Percentiles rank a stretch among this genome's conserved stretches.
Evolutionary conservation across 2,888 invertebrate species (phyloP).

Genomic region (Eustalomyia histrio): DNA sequence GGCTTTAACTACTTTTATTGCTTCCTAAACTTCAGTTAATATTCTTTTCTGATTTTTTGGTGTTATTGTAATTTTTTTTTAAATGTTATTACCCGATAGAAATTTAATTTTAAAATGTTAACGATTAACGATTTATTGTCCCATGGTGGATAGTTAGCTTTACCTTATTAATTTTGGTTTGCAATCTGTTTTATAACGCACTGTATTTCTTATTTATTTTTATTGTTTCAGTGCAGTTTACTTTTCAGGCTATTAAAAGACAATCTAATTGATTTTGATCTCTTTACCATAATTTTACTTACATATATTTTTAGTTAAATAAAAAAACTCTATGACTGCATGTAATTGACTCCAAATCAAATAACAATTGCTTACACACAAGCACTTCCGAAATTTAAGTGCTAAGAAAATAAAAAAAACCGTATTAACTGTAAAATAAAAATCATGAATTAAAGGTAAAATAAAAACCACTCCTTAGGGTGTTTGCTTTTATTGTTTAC

Average conservation of each 20-base stretch:
- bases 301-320: conserved; percentile 8
- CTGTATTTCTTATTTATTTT: conserved; percentile 14
- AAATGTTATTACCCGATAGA: too few relatives aligned
- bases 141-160: too few relatives aligned
- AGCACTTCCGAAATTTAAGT: conserved; percentile 40
- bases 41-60: too few relatives aligned
- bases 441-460: not conserved
- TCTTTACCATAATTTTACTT: conserved; percentile 22
- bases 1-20: too few relatives aligned
- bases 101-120: too few relatives aligned
- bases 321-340: conserved; percentile 35
- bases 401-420: not conserved
- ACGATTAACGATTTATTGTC: too few relatives aligned
- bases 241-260: conserved; percentile 34
- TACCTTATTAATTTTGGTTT: too few relatives aligned
- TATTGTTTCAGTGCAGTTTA: conserved; percentile 8
- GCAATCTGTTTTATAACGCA: not conserved
- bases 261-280: conserved; percentile 56
- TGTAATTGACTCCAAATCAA: conserved; percentile 23
- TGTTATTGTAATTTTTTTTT: too few relatives aligned
- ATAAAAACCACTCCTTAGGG: conserved; percentile 54
- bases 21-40: too few relatives aligned
- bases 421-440: too few relatives aligned
- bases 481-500: conserved; percentile 41
- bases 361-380: conserved; percentile 7